These are phyloP conservation scores for Electrona antarctica DNA, from an alignment of 2,113 vertebrate genomes.

Conservation along the genomic window DNA sequence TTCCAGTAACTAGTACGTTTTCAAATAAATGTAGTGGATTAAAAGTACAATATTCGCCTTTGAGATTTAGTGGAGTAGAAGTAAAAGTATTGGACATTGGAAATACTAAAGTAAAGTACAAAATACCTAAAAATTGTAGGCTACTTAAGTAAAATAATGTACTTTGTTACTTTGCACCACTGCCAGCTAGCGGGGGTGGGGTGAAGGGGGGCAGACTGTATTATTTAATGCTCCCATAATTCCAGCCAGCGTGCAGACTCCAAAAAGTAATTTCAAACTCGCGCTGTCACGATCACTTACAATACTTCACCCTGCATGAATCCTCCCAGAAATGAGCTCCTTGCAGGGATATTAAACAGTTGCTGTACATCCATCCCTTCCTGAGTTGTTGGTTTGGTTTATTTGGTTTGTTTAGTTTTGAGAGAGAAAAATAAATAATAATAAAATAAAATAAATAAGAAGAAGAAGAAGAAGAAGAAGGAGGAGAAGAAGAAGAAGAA, in stretches of 20 bases:
- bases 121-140: no score
- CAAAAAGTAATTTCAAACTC: conserved; percentile 34
- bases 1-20: neutral
- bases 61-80: no score
- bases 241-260: conserved; percentile 28
- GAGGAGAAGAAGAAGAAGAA: no score
- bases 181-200: no score
- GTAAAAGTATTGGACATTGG: no score
- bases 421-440: neutral
- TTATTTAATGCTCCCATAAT: conserved; percentile 50
- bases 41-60: no score
- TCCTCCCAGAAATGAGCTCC: conserved; percentile 41
- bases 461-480: no score
- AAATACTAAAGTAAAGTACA: no score
- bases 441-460: neutral
- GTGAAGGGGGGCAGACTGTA: no score
- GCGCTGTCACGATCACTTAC: conserved; percentile 31
- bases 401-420: conserved; percentile 30
- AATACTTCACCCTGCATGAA: conserved; percentile 22
- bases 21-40: no score
- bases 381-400: neutral
- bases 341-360: conserved; percentile 26
- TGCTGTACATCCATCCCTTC: conserved; percentile 20
- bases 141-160: no score
- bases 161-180: no score